Conservation (phyloP, 2,797 vertebrate genomes). For the Leptodactylus fallax region DNA sequence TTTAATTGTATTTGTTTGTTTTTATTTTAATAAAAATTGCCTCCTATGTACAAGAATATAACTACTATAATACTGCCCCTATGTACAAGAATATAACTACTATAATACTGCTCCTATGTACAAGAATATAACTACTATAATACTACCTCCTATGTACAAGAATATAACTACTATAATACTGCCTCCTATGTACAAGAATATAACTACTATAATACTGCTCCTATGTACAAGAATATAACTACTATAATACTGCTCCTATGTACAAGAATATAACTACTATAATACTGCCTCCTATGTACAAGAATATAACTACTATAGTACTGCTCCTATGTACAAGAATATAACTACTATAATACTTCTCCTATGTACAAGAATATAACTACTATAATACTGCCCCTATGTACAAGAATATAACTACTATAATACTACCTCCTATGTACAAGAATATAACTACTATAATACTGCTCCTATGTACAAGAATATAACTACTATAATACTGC, state of each 20-base stretch:
- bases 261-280: neutral
- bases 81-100: neutral
- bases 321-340: conserved; percentile 11
- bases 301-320: conserved; percentile 18
- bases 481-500: conserved; percentile 4
- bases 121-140: neutral
- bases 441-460: conserved; percentile 10
- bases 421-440: neutral
- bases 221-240: conserved; percentile 1
- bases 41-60: too few relatives aligned
- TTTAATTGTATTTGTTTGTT: too few relatives aligned
- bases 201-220: neutral
- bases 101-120: neutral
- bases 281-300: conserved; percentile 9
- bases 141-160: neutral
- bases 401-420: conserved; percentile 9
- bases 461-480: neutral
- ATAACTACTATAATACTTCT: conserved; percentile 3
- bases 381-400: conserved; percentile 5
- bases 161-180: neutral
- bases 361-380: conserved; percentile 5
- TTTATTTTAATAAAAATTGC: too few relatives aligned
- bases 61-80: neutral
- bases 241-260: neutral
- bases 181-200: neutral